Evolutionary conservation across 2,113 vertebrate species (phyloP), one percentile per base, ranked within the genome.

Genomic region (Loxodonta africana): DNA sequence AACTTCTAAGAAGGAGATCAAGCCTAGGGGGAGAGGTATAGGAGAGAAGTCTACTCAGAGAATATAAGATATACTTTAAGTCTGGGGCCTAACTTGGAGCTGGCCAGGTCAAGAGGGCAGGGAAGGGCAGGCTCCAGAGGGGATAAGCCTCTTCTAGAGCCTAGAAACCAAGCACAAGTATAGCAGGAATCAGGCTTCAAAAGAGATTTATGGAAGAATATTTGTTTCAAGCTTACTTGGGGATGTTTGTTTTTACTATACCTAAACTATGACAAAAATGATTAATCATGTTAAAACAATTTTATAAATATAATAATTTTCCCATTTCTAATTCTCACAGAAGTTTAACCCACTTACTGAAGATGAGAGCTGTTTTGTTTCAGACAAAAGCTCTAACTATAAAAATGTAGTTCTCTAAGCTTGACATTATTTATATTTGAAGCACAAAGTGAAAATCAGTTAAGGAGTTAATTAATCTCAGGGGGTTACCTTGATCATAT

Each of bases 401-500:
- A 46, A 94, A 90, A 80, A 51, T 73, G 12, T n/a, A n/a, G 57
- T 83, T 94, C 78, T 84, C 71, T 81, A 84, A 80, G 51, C 46
- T 14, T 90, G 33, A 57, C 6, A 57, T 74, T 46, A 95, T 94
- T 82, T 94, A 84, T 93, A 74, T 88, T 88, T 91, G 81, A 91
- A 81, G 41, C 37, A 69, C 23, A 73, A 89, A 96, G 67, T 95
- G 18, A 84, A 93, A 95, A 71, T 83, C 81, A 76, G 25, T 85
- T 85, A 63, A 62, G 60, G 74, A 63, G 63, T 62, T 90, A n/a
- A 60, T 87, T 65, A 57, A 33, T 48, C 60, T 88, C 77, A 62
- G 9, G 18, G 21, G 78, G 84, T 84, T 69, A 53, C 48, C 41
- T 63, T 89, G 25, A 74, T 41, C 1, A 48, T 84, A 76, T 11